Evolutionary conservation across 1,140 invertebrate genomes (phyloP).

Genomic region (Oedothorax gibbosus): DNA sequence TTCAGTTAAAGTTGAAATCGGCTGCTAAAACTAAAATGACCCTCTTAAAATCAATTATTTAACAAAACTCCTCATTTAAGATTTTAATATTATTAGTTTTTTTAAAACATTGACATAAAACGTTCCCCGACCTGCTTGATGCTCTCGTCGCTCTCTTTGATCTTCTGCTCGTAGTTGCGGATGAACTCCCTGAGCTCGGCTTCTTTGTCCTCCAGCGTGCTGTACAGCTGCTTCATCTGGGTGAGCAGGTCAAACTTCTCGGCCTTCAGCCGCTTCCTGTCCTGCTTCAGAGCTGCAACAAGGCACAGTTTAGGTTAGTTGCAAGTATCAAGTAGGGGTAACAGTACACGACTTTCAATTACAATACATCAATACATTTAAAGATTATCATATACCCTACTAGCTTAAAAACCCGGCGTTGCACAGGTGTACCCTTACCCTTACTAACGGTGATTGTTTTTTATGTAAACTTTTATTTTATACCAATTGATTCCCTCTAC

Average conservation of each 20-base stretch:
- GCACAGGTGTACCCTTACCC: too few species aligned
- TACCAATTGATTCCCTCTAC: too few species aligned
- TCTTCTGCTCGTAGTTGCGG: constrained; percentile 89
- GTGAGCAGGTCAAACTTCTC: constrained; percentile 94
- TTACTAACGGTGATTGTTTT: too few species aligned
- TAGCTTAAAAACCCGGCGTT: too few species aligned
- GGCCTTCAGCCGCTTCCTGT: constrained; percentile 89
- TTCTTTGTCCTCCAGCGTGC: constrained; percentile 93
- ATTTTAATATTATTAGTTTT: neutral
- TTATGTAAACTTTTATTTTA: too few species aligned
- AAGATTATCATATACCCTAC: too few species aligned
- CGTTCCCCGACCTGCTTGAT: constrained; percentile 72
- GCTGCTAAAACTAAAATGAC: neutral
- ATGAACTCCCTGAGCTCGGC: constrained; percentile 93
- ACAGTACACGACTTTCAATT: too few species aligned
- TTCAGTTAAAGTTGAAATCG: too few species aligned
- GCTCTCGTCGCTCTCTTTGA: constrained; percentile 80
- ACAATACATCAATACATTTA: too few species aligned
- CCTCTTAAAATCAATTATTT: neutral
- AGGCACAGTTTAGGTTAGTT: too few species aligned
- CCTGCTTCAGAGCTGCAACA: constrained; percentile 79
- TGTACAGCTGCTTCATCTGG: constrained; percentile 95
- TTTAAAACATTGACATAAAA: neutral
- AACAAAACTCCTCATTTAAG: neutral
- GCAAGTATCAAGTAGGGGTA: too few species aligned